Percentiles rank a stretch among this genome's conserved stretches.
phyloP scores from a whole-genome alignment of 2,888 invertebrate species.

The Stomorhina lunata region DNA sequence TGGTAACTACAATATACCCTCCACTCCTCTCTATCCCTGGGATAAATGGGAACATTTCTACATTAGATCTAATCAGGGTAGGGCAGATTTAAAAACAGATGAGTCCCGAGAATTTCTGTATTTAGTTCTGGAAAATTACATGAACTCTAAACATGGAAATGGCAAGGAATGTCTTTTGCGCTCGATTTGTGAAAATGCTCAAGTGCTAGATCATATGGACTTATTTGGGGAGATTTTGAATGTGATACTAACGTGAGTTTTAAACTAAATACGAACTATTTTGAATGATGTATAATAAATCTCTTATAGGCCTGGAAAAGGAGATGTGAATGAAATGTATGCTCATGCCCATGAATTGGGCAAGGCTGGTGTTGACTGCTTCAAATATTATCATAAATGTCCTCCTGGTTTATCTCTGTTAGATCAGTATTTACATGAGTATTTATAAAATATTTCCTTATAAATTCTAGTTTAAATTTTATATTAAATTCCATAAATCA shows the following conservation, averaged over 20 bases:
- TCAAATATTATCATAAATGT: conserved; percentile 82
- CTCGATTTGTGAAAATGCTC: conserved; percentile 77
- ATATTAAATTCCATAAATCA: neutral
- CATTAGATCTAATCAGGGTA: conserved; percentile 5
- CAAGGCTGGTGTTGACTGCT: conserved; percentile 80
- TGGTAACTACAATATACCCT: conserved; percentile 67
- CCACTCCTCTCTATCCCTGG: conserved; percentile 66
- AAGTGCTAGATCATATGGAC: conserved; percentile 73
- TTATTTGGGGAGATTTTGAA: conserved; percentile 73
- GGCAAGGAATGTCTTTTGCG: conserved; percentile 73
- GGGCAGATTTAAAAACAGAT: conserved; percentile 25
- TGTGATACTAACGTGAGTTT: conserved; percentile 74
- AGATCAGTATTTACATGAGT: conserved; percentile 77
- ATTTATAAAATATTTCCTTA: neutral
- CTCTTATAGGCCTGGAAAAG: conserved; percentile 70
- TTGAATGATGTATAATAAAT: neutral
- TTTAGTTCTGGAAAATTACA: conserved; percentile 68
- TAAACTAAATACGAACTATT: neutral
- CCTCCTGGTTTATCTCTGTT: conserved; percentile 83
- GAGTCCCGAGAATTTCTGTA: conserved; percentile 68
- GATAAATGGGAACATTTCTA: conserved; percentile 68
- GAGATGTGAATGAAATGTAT: conserved; percentile 81
- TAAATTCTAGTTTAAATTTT: neutral
- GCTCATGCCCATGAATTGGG: conserved; percentile 80
- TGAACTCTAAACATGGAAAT: conserved; percentile 51